Evolutionary conservation across 2,888 invertebrate genomes (phyloP), one percentile per base, ranked within the genome.

Genomic region (Cephus pulcher): DNA sequence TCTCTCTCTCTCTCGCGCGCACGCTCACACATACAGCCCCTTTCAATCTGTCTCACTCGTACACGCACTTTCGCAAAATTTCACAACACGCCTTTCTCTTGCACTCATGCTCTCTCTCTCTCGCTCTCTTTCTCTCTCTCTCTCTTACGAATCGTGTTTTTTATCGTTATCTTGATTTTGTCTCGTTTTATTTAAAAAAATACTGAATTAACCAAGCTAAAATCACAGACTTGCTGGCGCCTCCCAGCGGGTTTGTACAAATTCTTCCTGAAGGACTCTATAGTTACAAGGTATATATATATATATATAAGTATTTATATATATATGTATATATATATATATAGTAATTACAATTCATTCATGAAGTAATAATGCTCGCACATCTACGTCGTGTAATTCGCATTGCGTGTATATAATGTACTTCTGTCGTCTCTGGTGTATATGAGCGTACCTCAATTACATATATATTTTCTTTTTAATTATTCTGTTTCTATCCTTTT

Each of bases 141-240:
- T 75, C 15, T 3, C 32, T 33, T 4, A 15, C 32, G 4, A 33
- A 33, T 30, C 33, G 33, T 71, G 33, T 34, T 56, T 68, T 77
- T 77, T n/a, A 73, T 68, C 68, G 32, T 74, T 76, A 69, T 78
- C 82, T 86, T 85, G 81, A 82, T 88, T 85, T 85, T 83, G 85
- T 86, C 83, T 85, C 81, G 83, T 86, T 90, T 89, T 87, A 88
- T 90, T 90, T 91, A 90, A 91, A 91, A 91, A 91, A 91, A 91
- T 91, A 91, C 90, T 91, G 91, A 91, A 91, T 91, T 90, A 91
- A 91, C 90, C 91, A 91, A 91, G 91, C 91, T 91, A 91, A 91
- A 91, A 91, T 91, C 91, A 91, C 91, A 91, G 91, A 91, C 90
- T 90, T 86, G 88, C 91, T 88, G 88, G 89, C 82, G 81, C 80